Evolutionary conservation across 2,797 vertebrate species (phyloP).

Genomic region (Clarias fuscus): DNA sequence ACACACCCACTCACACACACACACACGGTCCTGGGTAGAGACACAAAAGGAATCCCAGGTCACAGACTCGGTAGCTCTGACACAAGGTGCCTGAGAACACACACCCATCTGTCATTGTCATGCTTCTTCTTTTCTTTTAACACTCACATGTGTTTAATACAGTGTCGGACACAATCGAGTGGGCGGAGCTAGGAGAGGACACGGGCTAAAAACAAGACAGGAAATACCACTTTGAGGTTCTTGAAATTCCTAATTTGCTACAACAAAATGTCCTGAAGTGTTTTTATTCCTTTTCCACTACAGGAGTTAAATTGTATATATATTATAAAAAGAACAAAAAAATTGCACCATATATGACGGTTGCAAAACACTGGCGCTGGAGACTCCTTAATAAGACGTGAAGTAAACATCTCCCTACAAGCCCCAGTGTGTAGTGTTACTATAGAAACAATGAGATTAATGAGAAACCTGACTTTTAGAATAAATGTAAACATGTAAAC

Average conservation of each 20-base stretch:
- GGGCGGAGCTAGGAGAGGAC: background rate
- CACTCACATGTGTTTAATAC: conserved; percentile 13
- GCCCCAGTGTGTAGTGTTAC: background rate
- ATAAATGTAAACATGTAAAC: too few relatives aligned
- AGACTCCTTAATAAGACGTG: background rate
- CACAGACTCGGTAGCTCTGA: conserved; percentile 64
- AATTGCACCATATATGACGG: background rate
- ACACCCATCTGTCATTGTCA: conserved; percentile 69
- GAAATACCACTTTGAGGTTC: background rate
- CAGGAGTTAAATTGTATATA: background rate
- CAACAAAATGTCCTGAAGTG: background rate
- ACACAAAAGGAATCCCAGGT: conserved; percentile 68
- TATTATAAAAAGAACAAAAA: too few relatives aligned
- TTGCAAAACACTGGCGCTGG: background rate
- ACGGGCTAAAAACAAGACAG: background rate
- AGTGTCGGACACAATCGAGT: background rate
- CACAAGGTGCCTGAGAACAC: conserved; percentile 54
- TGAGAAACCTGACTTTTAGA: too few relatives aligned
- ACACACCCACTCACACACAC: conserved; percentile 30
- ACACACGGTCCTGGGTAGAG: conserved; percentile 51
- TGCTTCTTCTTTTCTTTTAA: background rate
- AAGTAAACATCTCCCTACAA: background rate
- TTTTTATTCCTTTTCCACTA: background rate
- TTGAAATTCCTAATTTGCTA: background rate
- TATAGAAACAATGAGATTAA: background rate